Percentiles rank a stretch among this genome's conserved stretches.
Evolutionary conservation across 2,888 invertebrate genomes (phyloP).

Genomic region (Spialia ferax): DNA sequence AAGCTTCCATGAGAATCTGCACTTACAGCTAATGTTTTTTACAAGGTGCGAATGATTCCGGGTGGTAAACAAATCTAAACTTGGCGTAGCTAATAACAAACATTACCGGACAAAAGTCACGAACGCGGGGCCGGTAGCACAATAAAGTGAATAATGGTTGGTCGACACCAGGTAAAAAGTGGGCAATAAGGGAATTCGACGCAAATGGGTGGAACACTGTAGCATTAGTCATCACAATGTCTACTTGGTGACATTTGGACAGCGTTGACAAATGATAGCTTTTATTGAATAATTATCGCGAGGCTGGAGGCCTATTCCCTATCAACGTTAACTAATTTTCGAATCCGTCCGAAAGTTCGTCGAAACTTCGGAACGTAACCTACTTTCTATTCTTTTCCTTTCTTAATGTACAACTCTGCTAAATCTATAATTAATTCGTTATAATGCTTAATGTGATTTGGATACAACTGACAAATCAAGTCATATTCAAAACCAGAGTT

Average conservation of each 20-base stretch:
- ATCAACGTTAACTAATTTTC: neutral
- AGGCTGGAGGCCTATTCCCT: constrained; percentile 44
- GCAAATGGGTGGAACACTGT: constrained; percentile 75
- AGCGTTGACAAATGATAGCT: constrained; percentile 78
- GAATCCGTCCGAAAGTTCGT: neutral
- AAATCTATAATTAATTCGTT: no score
- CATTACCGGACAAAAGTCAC: constrained; percentile 52
- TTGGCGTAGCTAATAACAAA: constrained; percentile 19
- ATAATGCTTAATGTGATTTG: no score
- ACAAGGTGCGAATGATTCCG: constrained; percentile 1
- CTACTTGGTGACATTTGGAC: constrained; percentile 80
- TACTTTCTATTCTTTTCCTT: no score
- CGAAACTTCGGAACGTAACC: neutral
- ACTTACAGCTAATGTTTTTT: neutral
- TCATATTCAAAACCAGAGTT: no score
- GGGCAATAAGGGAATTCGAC: constrained; percentile 74
- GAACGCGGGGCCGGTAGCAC: constrained; percentile 64
- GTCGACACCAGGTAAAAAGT: constrained; percentile 78
- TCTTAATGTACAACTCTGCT: no score
- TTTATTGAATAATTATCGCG: constrained; percentile 83
- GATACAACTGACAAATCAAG: no score
- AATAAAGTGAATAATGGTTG: constrained; percentile 78
- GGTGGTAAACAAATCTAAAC: constrained; percentile 25
- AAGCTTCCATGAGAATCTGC: neutral
- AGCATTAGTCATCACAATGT: constrained; percentile 80